A percentile compares a stretch with the other conserved stretches of the same genome.
These are phyloP conservation scores for Megathymus violae DNA, from an alignment of 1,140 invertebrate species.

Conservation along the genomic window DNA sequence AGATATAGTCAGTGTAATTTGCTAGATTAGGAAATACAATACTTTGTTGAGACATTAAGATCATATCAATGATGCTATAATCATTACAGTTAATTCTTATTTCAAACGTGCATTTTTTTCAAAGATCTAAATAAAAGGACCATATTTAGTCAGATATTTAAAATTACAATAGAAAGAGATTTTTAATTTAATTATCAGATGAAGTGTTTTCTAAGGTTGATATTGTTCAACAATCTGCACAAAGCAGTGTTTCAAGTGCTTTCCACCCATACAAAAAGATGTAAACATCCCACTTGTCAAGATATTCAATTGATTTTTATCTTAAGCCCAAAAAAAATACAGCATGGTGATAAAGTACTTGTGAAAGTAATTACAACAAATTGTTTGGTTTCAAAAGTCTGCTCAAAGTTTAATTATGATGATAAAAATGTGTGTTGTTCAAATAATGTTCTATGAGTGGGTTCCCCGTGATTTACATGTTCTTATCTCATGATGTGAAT, in stretches of 20 bases:
- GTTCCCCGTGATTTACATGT: conserved; percentile 24
- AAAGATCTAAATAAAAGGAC: no score
- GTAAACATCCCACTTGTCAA: conserved; percentile 35
- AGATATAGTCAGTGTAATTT: no score
- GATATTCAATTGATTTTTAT: conserved; percentile 35
- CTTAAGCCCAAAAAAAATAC: conserved; percentile 24
- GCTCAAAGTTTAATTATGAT: conserved; percentile 20
- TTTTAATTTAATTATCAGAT: conserved; percentile 15
- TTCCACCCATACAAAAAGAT: conserved; percentile 17
- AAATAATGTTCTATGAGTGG: conserved; percentile 19
- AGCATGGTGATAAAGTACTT: conserved; percentile 23
- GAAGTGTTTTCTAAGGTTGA: neutral
- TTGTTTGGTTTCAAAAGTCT: conserved; percentile 27
- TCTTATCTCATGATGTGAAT: conserved; percentile 11
- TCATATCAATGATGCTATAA: no score
- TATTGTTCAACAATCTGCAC: conserved; percentile 13
- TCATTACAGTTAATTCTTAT: no score
- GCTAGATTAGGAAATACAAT: no score
- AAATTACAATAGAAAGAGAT: neutral
- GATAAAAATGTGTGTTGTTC: conserved; percentile 20
- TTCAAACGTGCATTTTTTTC: no score
- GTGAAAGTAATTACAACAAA: conserved; percentile 26
- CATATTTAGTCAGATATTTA: no score
- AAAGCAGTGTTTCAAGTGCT: conserved; percentile 18
- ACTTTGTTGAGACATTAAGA: no score